These are phyloP conservation scores for Burhinus oedicnemus DNA, from an alignment of 2,113 vertebrate genomes.

Conservation along the genomic window DNA sequence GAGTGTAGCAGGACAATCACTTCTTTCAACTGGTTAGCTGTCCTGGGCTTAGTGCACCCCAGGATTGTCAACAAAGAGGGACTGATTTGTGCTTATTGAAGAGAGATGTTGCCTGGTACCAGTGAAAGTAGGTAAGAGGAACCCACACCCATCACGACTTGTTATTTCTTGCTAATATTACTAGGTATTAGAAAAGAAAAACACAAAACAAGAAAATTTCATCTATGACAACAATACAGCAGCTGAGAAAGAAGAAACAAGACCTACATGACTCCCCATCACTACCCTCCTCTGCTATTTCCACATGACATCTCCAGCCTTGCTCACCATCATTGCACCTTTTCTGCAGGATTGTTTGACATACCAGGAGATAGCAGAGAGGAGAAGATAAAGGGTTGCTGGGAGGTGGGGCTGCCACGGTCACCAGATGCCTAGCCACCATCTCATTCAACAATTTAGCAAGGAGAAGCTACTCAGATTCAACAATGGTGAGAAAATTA, in stretches of 20 bases:
- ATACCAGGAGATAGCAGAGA: background rate
- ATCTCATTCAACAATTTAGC: fast-evolving
- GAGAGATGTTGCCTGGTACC: background rate
- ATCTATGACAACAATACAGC: background rate
- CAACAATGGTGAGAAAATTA: background rate
- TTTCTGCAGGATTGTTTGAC: background rate
- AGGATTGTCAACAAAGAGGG: background rate
- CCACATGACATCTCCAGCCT: background rate
- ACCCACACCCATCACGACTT: background rate
- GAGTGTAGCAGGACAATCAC: background rate
- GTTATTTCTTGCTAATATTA: background rate
- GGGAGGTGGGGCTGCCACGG: background rate
- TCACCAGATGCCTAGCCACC: background rate
- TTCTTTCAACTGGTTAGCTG: background rate
- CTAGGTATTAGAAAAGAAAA: background rate
- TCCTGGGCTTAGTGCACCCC: background rate
- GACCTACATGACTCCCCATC: background rate
- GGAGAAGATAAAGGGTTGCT: background rate
- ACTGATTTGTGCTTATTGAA: background rate
- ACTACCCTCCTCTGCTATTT: background rate
- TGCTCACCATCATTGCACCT: background rate
- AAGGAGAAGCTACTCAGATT: background rate
- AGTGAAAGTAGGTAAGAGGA: background rate
- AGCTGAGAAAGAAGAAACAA: background rate
- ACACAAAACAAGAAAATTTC: background rate